These are phyloP conservation scores for Homarus gammarus DNA, from an alignment of 2,888 invertebrate species.

Conservation along the genomic window DNA sequence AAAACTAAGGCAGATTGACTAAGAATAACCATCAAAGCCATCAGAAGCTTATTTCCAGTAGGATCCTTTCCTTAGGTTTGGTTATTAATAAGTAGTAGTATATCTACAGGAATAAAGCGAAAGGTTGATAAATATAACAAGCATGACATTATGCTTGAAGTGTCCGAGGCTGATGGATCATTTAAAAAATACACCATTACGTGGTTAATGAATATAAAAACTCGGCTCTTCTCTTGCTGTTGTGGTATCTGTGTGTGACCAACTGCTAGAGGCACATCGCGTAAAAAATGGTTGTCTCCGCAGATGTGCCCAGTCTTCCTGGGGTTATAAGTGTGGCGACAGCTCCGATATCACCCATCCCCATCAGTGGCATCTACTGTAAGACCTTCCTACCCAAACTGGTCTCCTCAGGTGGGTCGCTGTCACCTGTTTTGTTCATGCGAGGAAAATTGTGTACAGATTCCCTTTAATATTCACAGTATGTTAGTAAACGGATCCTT, in stretches of 20 bases:
- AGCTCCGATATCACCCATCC: background rate
- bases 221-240: background rate
- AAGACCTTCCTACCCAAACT: conserved; percentile 34
- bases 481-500: too few relatives aligned
- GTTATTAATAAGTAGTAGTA: too few relatives aligned
- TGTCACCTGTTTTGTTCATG: background rate
- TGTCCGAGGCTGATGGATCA: too few relatives aligned
- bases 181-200: background rate
- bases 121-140: too few relatives aligned
- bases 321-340: conserved; percentile 27
- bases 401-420: conserved; percentile 19
- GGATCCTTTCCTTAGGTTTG: too few relatives aligned
- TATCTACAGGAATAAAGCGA: too few relatives aligned
- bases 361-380: conserved; percentile 6
- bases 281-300: background rate
- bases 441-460: conserved; percentile 35
- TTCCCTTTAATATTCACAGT: conserved; percentile 37
- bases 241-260: background rate
- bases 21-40: too few relatives aligned
- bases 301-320: conserved; percentile 36
- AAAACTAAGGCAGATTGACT: too few relatives aligned
- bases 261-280: too few relatives aligned
- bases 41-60: too few relatives aligned
- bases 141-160: too few relatives aligned
- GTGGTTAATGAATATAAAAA: background rate